Conservation (phyloP, 2,113 vertebrate genomes). For the Datnioides undecimradiatus region DNA sequence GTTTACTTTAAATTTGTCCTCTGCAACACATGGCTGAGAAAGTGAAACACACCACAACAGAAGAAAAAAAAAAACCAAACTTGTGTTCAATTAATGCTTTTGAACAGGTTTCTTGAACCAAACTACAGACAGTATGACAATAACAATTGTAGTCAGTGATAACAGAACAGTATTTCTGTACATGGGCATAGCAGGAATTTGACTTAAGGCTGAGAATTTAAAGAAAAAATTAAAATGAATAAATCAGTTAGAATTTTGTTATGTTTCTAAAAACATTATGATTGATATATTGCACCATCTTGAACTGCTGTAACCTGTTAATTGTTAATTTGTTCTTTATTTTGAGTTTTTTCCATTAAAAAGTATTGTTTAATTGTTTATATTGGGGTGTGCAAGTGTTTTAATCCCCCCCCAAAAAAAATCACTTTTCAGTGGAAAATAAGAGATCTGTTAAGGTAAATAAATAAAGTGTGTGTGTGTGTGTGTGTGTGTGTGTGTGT, state of each 20-base stretch:
- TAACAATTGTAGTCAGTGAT: neutral
- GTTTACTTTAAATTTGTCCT: slow-evolving; percentile 59
- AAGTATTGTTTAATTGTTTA: neutral
- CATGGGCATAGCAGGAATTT: neutral
- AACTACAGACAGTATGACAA: neutral
- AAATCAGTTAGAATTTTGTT: neutral
- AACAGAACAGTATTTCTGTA: neutral
- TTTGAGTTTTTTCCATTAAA: neutral
- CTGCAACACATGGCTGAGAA: slow-evolving; percentile 57
- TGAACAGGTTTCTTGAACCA: neutral
- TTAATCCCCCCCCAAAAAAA: neutral
- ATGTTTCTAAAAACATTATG: neutral
- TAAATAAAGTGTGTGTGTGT: neutral
- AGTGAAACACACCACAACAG: slow-evolving; percentile 60
- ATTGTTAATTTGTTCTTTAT: neutral
- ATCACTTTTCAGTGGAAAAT: neutral
- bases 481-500: neutral
- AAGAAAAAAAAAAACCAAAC: slow-evolving; percentile 4
- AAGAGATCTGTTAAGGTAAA: neutral
- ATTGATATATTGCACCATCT: neutral
- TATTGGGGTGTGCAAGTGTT: neutral
- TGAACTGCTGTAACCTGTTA: neutral
- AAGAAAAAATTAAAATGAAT: neutral
- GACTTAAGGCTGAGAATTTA: neutral
- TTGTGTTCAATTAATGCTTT: slow-evolving; percentile 45